A percentile compares a stretch with the other conserved stretches of the same genome.
Conservation (phyloP, 1,140 invertebrate species). For the Fopius arisanus region DNA sequence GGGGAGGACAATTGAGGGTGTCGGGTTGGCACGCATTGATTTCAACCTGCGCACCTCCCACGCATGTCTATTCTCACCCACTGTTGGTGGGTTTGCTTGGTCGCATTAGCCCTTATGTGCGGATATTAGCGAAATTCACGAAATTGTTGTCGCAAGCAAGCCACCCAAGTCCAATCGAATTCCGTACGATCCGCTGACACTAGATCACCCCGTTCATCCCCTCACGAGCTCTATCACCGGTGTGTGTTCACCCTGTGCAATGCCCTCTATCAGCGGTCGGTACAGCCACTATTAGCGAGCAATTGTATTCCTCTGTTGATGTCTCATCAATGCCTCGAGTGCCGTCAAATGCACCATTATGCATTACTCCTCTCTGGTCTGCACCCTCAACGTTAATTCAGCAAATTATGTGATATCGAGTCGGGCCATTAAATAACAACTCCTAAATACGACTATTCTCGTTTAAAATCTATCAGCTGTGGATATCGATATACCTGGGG, state of each 20-base stretch:
- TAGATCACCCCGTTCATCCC: background rate
- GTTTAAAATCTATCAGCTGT: background rate
- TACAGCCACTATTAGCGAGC: background rate
- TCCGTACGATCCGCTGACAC: constrained; percentile 22
- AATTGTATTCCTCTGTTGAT: background rate
- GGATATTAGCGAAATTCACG: constrained; percentile 22
- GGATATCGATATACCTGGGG: background rate
- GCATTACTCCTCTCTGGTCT: background rate
- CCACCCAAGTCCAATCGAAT: constrained; percentile 17
- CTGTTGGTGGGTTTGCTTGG: background rate
- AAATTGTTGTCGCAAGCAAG: constrained; percentile 18
- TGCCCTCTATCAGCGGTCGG: background rate
- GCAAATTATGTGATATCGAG: background rate
- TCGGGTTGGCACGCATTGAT: constrained; percentile 8
- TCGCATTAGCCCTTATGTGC: background rate
- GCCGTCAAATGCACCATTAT: background rate
- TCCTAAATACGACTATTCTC: background rate
- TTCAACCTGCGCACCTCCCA: background rate
- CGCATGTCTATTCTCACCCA: constrained; percentile 17
- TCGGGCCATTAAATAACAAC: background rate
- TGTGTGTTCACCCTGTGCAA: background rate
- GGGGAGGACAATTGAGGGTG: background rate
- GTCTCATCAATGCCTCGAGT: constrained; percentile 1
- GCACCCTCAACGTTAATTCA: background rate
- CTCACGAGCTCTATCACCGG: background rate